Evolutionary conservation across 2,113 vertebrate species (phyloP).

Genomic region (Microtus montanus): DNA sequence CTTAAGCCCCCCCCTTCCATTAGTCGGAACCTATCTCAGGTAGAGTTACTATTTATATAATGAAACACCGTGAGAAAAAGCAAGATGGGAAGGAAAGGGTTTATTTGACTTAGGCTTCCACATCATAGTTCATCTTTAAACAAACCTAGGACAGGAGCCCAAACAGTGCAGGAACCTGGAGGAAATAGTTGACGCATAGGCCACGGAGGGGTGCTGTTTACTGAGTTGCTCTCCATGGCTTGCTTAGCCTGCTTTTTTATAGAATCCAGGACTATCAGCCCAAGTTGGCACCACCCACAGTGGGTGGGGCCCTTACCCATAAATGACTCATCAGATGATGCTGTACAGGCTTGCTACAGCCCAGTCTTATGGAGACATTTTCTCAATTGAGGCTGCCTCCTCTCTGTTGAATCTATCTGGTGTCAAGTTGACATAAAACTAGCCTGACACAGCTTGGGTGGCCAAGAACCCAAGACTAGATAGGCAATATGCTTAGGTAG

Average conservation of each 20-base stretch:
- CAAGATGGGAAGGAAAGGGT: background rate
- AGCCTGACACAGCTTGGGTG: background rate
- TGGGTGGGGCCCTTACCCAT: background rate
- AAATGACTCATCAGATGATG: background rate
- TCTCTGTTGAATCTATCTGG: background rate
- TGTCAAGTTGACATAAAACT: background rate
- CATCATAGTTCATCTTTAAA: background rate
- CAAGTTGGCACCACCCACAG: background rate
- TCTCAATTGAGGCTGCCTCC: background rate
- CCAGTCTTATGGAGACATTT: background rate
- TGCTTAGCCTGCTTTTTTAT: background rate
- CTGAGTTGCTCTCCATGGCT: background rate
- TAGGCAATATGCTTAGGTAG: background rate
- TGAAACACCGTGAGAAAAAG: background rate
- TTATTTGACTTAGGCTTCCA: background rate
- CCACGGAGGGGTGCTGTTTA: background rate
- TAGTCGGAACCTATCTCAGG: background rate
- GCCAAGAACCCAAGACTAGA: background rate
- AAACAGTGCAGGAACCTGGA: background rate
- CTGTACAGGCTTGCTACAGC: background rate
- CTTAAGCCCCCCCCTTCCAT: background rate
- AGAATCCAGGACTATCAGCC: background rate
- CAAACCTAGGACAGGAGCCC: too few relatives aligned
- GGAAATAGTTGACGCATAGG: background rate
- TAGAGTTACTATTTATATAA: background rate